A percentile compares a stretch with the other conserved stretches of the same genome.
These are phyloP conservation scores for Apodemus agrarius DNA, from an alignment of 2,797 vertebrate genomes.

Conservation along the genomic window DNA sequence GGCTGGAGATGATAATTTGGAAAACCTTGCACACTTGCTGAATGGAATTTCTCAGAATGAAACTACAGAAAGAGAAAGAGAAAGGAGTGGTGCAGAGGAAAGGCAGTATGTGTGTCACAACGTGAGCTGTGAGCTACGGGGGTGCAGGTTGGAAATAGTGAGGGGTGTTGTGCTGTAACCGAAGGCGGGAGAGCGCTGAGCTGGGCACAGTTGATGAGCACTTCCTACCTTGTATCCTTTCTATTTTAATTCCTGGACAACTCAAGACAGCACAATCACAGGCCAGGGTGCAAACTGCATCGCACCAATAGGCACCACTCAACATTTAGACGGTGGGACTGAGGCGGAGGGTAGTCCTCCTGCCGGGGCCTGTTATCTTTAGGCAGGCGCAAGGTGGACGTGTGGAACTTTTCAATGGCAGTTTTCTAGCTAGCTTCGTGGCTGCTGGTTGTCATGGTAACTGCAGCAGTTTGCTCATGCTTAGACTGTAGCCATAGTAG, in stretches of 20 bases:
- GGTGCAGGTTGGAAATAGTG: not conserved
- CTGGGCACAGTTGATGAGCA: not conserved
- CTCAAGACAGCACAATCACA: not conserved
- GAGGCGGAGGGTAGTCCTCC: not conserved
- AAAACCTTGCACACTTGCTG: not conserved
- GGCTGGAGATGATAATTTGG: not conserved
- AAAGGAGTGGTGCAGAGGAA: not conserved
- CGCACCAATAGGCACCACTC: not conserved
- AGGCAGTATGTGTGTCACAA: not conserved
- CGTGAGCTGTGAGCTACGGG: not conserved
- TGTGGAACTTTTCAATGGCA: not conserved
- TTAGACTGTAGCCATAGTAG: too few species aligned
- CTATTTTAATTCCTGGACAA: not conserved
- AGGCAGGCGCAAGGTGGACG: not conserved
- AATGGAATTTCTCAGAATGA: slow-evolving; percentile 26
- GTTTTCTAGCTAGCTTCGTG: not conserved
- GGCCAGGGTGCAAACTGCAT: not conserved
- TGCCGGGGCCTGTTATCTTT: not conserved
- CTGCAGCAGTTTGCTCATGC: not conserved
- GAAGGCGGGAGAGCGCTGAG: not conserved
- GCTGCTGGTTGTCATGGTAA: not conserved
- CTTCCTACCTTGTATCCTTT: not conserved
- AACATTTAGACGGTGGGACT: not conserved
- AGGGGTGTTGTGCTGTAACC: not conserved
- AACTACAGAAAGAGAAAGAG: not conserved